Evolutionary conservation across 92 coral and sea anemone species (phyloP), one percentile per base, ranked within the genome.

Genomic region (Zoanthus sansibaricus): DNA sequence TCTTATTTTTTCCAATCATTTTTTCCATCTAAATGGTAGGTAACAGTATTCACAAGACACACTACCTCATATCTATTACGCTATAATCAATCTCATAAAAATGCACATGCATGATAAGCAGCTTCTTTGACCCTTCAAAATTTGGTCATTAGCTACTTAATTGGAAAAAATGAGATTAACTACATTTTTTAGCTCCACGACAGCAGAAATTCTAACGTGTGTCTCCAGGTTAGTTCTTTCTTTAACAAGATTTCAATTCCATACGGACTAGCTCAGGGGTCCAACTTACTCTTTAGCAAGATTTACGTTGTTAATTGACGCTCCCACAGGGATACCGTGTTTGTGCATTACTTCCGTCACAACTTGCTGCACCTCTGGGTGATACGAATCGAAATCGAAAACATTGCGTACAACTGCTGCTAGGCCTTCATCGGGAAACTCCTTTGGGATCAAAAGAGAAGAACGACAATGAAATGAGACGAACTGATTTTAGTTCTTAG

Each of bases 281-380:
- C 49, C 4, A 68, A 89, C 98, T 97, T 97, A 97, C 99, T 97
- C 97, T 94, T 92, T 97, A 5, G 95, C 87, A 16, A 97, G 90
- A 86, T 95, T 92, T 75, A 97, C 86, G 71, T 87, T 95, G 70
- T 89, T 80, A 58, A 93, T 12, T 0, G 98, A 88, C 20, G 96
- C 95, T 11, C 99, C 99, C 87, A 95, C 95, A 59, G 99, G 99
- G 71, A 97, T 97, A 42, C 99, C 99, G 78, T 97, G 97, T 75
- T 97, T 97, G 84, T 93, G 99, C 88, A 97, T 91, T 66, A 94
- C 98, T 72, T 94, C 96, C 11, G 92, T 87, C 13, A 97, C 98
- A 16, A 95, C 95, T 61, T 97, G 95, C 54, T 91, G 94, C 44
- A 95, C 97, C 75, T 97, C 99, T 42, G 98, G 95, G 90, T 97